Conservation (phyloP, 37 sponge, comb jelly and placozoan species). For the Tethya wilhelma region DNA sequence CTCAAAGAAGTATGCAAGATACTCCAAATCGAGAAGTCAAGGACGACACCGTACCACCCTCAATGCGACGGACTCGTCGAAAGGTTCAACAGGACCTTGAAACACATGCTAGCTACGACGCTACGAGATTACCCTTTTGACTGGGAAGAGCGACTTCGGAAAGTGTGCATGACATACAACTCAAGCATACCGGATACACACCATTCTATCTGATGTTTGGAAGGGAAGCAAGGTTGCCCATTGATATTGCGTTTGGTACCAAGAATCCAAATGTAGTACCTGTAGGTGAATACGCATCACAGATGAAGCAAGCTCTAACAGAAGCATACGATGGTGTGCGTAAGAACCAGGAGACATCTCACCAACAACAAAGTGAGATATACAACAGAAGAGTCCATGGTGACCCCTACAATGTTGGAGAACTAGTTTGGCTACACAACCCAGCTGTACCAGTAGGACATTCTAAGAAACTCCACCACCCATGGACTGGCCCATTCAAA, state of each 20-base stretch:
- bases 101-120: slow-evolving; percentile 23
- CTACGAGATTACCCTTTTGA: slow-evolving; percentile 1
- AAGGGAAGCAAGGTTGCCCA: slow-evolving; percentile 40
- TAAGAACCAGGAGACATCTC: too few relatives aligned
- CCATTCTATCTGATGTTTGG: slow-evolving; percentile 67
- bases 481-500: slow-evolving; percentile 49
- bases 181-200: slow-evolving; percentile 33
- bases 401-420: slow-evolving; percentile 40
- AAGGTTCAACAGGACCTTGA: slow-evolving; percentile 47
- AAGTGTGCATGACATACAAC: slow-evolving; percentile 59
- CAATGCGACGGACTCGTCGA: slow-evolving; percentile 69
- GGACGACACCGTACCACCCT: slow-evolving; percentile 68
- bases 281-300: slow-evolving; percentile 30
- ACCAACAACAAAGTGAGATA: background rate
- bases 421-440: slow-evolving; percentile 57
- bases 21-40: slow-evolving; percentile 30
- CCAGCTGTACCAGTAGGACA: slow-evolving; percentile 31
- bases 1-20: slow-evolving; percentile 39
- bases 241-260: slow-evolving; percentile 13
- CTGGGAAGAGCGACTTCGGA: slow-evolving; percentile 44
- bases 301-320: background rate
- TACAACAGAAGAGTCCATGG: slow-evolving; percentile 50
- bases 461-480: slow-evolving; percentile 50
- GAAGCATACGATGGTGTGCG: too few relatives aligned
- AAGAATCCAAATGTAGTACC: background rate